Percentiles rank a stretch among this genome's conserved stretches.
Conservation (phyloP, 2,113 vertebrate genomes). For the Ursus arctos region DNA sequence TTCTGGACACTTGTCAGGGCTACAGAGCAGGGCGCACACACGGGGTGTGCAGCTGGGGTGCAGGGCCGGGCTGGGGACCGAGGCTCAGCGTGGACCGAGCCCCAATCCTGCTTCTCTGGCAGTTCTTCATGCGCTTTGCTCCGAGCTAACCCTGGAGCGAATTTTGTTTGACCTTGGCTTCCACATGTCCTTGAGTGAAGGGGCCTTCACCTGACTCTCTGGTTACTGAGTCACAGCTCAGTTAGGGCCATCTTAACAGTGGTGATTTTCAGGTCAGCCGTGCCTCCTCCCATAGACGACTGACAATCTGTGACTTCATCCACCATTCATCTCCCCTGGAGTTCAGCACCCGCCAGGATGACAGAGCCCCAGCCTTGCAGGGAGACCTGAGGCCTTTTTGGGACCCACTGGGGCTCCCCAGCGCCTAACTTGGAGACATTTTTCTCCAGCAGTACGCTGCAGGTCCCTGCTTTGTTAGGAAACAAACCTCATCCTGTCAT, state of each 20-base stretch:
- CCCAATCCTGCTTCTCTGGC: accelerated
- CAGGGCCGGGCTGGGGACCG: no score
- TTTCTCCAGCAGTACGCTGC: background rate
- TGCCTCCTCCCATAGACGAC: background rate
- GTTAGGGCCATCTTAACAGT: accelerated
- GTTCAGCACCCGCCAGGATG: accelerated
- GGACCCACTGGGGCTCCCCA: accelerated
- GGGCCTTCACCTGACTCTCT: background rate
- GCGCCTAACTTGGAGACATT: accelerated
- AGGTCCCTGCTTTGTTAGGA: background rate
- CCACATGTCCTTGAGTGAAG: background rate
- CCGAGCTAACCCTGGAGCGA: background rate
- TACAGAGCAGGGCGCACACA: accelerated
- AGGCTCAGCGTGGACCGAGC: accelerated
- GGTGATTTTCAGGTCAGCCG: background rate
- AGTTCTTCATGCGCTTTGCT: background rate
- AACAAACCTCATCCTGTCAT: background rate
- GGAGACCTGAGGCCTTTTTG: background rate
- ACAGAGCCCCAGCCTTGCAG: background rate
- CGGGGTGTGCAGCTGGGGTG: background rate
- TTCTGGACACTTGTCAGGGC: no score
- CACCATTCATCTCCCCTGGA: background rate
- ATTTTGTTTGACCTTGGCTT: background rate
- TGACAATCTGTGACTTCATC: background rate
- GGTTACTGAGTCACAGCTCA: accelerated